These are phyloP conservation scores for Hesperia comma DNA, from an alignment of 2,888 invertebrate species.

Conservation along the genomic window DNA sequence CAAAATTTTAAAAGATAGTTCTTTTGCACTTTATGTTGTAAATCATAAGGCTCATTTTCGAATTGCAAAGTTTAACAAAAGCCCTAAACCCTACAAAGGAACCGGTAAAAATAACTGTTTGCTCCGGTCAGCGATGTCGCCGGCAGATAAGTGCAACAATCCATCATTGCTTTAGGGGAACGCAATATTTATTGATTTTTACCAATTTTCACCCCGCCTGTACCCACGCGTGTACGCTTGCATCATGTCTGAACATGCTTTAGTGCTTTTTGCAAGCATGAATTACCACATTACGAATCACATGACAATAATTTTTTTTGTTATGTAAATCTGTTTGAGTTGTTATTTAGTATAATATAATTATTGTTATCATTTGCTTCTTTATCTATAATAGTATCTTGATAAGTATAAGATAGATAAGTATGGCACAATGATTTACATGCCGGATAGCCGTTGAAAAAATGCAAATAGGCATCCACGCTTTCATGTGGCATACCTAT, in stretches of 20 bases:
- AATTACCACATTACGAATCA: background rate
- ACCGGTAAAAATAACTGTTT: conserved; percentile 52
- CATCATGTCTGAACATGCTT: conserved; percentile 5
- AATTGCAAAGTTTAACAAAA: conserved; percentile 33
- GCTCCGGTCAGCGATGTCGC: conserved; percentile 66
- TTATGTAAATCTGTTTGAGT: no score
- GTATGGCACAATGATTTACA: no score
- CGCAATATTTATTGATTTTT: conserved; percentile 72
- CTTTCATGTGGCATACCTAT: no score
- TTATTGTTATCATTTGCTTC: no score
- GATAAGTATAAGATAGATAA: no score
- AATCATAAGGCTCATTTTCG: conserved; percentile 12
- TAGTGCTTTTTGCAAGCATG: background rate
- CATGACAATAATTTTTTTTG: background rate
- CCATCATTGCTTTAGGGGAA: conserved; percentile 78
- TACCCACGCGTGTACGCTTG: conserved; percentile 27
- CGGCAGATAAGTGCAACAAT: conserved; percentile 71
- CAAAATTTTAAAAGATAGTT: background rate
- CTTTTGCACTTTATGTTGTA: conserved; percentile 1
- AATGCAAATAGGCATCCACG: no score
- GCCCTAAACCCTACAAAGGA: conserved; percentile 47
- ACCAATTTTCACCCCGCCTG: conserved; percentile 55
- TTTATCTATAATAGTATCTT: no score
- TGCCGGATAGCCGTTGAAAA: no score
- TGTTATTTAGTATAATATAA: no score